Evolutionary conservation across 2,113 vertebrate species (phyloP).

Genomic region (Pseudopodoces humilis): DNA sequence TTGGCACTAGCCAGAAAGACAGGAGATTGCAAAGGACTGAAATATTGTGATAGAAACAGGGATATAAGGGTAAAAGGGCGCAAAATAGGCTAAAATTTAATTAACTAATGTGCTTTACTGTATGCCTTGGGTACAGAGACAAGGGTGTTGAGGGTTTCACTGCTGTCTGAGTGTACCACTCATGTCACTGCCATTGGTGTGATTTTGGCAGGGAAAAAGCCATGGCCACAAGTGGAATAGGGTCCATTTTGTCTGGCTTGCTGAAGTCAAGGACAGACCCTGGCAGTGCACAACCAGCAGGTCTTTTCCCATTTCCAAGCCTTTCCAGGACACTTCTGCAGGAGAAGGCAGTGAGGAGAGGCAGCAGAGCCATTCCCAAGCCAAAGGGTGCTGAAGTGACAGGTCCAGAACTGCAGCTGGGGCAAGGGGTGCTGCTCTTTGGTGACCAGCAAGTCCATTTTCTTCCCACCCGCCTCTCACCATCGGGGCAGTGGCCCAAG

Average conservation of each 20-base stretch:
- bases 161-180: neutral
- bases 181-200: accelerated
- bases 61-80: neutral
- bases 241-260: neutral
- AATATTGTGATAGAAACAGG: neutral
- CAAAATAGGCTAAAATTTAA: neutral
- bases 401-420: neutral
- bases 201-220: neutral
- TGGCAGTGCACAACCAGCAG: accelerated
- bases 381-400: neutral
- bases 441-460: accelerated
- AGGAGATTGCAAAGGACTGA: neutral
- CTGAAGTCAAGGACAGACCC: neutral
- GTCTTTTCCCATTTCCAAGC: neutral
- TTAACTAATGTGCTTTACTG: neutral
- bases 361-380: neutral
- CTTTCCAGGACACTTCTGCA: neutral
- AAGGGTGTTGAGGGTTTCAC: neutral
- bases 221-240: neutral
- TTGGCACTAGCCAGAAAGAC: neutral
- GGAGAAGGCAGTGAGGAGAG: neutral
- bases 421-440: accelerated
- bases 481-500: neutral
- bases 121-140: neutral
- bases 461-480: neutral